These are phyloP conservation scores for Chrysomela aeneicollis DNA, from an alignment of 2,888 invertebrate species.

Conservation along the genomic window DNA sequence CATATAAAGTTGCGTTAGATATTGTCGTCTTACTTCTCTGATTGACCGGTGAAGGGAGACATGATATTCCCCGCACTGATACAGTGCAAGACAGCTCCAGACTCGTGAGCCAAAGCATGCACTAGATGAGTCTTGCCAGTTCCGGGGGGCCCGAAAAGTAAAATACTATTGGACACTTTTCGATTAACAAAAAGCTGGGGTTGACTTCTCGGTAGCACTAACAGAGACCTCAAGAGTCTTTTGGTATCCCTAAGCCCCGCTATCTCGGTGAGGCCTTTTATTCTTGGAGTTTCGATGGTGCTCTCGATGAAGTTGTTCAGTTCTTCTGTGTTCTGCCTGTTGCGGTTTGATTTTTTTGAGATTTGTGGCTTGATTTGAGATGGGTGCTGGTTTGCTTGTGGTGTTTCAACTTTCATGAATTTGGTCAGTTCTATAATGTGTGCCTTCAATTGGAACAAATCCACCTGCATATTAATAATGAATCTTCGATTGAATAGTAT, in stretches of 20 bases:
- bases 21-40: slow-evolving; percentile 63
- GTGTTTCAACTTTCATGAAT: too few species aligned
- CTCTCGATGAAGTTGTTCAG: slow-evolving; percentile 21
- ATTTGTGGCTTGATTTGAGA: neutral
- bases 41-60: slow-evolving; percentile 66
- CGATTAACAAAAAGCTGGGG: slow-evolving; percentile 65
- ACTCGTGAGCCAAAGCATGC: slow-evolving; percentile 62
- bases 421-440: slow-evolving; percentile 19
- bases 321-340: slow-evolving; percentile 12
- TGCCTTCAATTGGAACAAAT: slow-evolving; percentile 28
- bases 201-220: slow-evolving; percentile 64
- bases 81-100: slow-evolving; percentile 62
- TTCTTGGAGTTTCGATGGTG: slow-evolving; percentile 48
- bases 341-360: neutral
- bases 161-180: slow-evolving; percentile 62
- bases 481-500: neutral
- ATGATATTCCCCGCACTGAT: slow-evolving; percentile 65
- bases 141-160: slow-evolving; percentile 65
- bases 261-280: slow-evolving; percentile 60
- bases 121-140: slow-evolving; percentile 62
- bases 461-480: slow-evolving; percentile 23
- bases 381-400: neutral
- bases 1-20: neutral
- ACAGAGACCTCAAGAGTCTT: slow-evolving; percentile 61
- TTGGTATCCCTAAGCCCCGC: slow-evolving; percentile 64